Percentiles rank a stretch among this genome's conserved stretches.
phyloP scores from a whole-genome alignment of 35 echinoderm and acorn worm genomes.

The Holothuria glaberrima region DNA sequence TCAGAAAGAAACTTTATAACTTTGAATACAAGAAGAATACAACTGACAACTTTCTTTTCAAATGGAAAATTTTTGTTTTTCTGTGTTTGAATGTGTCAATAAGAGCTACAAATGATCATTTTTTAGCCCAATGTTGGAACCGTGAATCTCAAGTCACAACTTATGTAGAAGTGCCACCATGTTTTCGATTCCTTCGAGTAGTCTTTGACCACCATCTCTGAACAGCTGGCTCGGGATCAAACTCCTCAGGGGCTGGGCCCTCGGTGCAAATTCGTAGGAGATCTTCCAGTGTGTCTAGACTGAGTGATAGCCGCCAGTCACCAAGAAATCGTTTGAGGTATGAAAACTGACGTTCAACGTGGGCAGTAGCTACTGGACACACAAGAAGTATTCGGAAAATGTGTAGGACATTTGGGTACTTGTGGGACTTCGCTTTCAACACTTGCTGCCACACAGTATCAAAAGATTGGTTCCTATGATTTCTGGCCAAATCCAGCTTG shows the following conservation, averaged over 20 bases:
- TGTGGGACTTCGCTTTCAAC: not conserved
- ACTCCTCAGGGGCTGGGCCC: slow-evolving; percentile 40
- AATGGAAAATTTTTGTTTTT: too few relatives aligned
- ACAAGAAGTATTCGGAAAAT: slow-evolving; percentile 54
- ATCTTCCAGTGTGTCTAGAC: slow-evolving; percentile 45
- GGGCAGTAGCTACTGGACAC: slow-evolving; percentile 50
- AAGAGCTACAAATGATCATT: too few relatives aligned
- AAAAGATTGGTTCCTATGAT: slow-evolving; percentile 4
- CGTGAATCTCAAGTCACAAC: too few relatives aligned
- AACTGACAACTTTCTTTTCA: too few relatives aligned
- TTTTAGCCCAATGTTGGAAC: too few relatives aligned
- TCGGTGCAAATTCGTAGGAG: slow-evolving; percentile 53
- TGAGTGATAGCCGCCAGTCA: slow-evolving; percentile 64
- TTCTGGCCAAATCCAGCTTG: slow-evolving; percentile 18
- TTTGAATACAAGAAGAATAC: too few relatives aligned
- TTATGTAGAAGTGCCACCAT: too few relatives aligned
- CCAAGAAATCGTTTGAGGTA: slow-evolving; percentile 45
- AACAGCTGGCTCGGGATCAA: slow-evolving; percentile 47
- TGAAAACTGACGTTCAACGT: slow-evolving; percentile 60
- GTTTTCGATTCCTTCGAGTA: too few relatives aligned
- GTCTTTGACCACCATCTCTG: slow-evolving; percentile 39
- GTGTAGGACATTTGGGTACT: slow-evolving; percentile 43
- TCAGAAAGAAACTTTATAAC: too few relatives aligned
- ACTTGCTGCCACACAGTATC: slow-evolving; percentile 32
- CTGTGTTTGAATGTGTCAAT: too few relatives aligned